A percentile compares a stretch with the other conserved stretches of the same genome.
Conservation (phyloP, 2,888 invertebrate genomes). For the Conomelus anceps region DNA sequence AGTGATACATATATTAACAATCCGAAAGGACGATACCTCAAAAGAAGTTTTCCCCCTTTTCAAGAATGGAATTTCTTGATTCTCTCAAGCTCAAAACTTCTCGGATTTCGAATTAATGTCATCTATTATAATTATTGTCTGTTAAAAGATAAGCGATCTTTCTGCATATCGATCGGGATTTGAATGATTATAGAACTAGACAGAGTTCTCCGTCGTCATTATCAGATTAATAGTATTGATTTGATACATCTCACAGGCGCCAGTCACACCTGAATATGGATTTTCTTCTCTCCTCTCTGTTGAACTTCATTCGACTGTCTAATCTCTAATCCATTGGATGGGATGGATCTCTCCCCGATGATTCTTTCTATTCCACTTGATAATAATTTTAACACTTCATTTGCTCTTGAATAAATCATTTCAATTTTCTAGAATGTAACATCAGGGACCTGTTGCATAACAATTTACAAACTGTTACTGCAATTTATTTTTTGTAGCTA, state of each 20-base stretch:
- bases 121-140: neutral
- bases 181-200: neutral
- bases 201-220: too few species aligned
- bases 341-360: too few species aligned
- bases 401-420: too few species aligned
- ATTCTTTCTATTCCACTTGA: too few species aligned
- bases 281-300: neutral
- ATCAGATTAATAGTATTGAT: too few species aligned
- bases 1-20: neutral
- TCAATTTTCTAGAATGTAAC: too few species aligned
- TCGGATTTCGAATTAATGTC: neutral
- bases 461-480: too few species aligned
- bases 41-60: neutral
- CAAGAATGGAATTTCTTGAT: neutral
- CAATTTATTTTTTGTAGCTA: too few species aligned
- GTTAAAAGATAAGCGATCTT: neutral
- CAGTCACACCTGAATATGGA: neutral
- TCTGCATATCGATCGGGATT: neutral
- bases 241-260: neutral
- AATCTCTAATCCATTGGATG: too few species aligned
- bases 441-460: too few species aligned
- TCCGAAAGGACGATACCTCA: neutral
- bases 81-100: neutral
- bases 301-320: too few species aligned
- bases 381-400: too few species aligned